Base-by-base conservation (phyloP, 2,888 invertebrate genomes). In the Helicoverpa assulta region DNA sequence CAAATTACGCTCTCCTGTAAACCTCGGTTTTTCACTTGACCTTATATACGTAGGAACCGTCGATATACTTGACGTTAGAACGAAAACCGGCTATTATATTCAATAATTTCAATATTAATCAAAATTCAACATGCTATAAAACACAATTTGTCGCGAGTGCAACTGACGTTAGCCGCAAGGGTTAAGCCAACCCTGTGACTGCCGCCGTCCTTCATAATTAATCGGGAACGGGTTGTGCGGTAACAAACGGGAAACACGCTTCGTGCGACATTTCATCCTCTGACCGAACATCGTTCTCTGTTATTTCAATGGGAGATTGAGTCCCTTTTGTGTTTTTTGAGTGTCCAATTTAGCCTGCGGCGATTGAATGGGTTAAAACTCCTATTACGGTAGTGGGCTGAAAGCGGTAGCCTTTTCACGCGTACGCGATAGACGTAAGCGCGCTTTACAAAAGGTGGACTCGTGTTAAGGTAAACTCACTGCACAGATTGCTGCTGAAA, bases 131-230 rank as follows among this genome's bases (percentile, higher is more conserved):
- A 78, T 73, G 68, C 78, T 67, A 79, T 81, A 81, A 79, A 84
- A 84, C 67, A 81, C 71, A 81, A 82, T 82, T 75, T 73, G 78
- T 69, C 68, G 70, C 76, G 78, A 82, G 75, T 87, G 87, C 86
- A 86, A 83, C 83, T 88, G 88, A 84, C 86, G 80, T 80, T 59
- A 71, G 71, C 83, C 80, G 66, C 81, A 81, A 85, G 86, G 88
- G 88, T 86, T 81, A 76, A 80, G 76, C 80, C 76, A 76, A 79
- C 81, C 82, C 83, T 80, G 67, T 77, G 80, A 71, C 81, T 82
- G 84, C 84, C 72, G 67, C 61, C 74, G 81, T 83, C 73, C 86
- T 86, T 87, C 85, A 87, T 88, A 88, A 89, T 90, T 90, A 90
- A 88, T 87, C 86, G 84, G 81, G 86, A 86, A 79, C 82, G 81